Conservation (phyloP, 2,113 vertebrate species). For the Pygoscelis antarcticus region DNA sequence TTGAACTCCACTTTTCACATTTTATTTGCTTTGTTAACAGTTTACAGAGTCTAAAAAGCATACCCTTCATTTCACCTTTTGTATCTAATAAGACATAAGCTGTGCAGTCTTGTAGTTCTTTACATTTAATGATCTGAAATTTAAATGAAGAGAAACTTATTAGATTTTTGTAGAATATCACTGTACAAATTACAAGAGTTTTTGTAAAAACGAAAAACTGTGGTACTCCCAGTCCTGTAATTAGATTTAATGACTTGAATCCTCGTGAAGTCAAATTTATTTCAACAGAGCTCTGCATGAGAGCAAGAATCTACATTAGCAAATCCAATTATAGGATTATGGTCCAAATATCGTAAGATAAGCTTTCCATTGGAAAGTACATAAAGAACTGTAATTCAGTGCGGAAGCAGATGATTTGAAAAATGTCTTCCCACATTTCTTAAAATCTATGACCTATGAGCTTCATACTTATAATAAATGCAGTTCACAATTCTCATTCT, state of each 20-base stretch:
- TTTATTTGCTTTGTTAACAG: constrained; percentile 11
- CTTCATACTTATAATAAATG: neutral
- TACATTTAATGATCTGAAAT: constrained; percentile 71
- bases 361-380: neutral
- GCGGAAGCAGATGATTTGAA: neutral
- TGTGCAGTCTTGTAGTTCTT: constrained; percentile 71
- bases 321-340: neutral
- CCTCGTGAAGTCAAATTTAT: neutral
- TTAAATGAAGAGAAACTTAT: neutral
- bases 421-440: neutral
- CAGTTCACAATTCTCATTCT: neutral
- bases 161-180: neutral
- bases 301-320: neutral
- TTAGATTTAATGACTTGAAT: neutral
- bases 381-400: neutral
- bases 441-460: neutral
- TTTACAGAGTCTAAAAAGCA: neutral
- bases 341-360: neutral
- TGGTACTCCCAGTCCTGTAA: neutral
- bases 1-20: neutral
- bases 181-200: neutral
- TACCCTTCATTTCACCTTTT: neutral
- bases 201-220: neutral
- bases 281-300: neutral
- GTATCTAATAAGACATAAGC: constrained; percentile 31